phyloP scores from a whole-genome alignment of 2,797 vertebrate genomes.

The Chrosomus eos region DNA sequence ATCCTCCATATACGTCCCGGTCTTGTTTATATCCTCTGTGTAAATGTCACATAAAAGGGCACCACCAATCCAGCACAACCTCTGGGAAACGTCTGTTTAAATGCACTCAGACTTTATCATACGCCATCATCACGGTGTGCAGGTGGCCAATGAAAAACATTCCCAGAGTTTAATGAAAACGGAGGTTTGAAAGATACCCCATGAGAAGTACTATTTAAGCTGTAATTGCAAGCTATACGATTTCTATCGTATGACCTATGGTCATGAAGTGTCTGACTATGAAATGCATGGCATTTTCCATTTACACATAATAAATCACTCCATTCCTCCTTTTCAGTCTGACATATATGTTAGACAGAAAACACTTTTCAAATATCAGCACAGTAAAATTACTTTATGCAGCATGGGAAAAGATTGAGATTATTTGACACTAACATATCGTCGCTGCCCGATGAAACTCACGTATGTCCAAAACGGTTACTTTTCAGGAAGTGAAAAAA shows the following conservation, averaged over 20 bases:
- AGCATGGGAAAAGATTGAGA: conserved; percentile 38
- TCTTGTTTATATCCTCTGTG: conserved; percentile 56
- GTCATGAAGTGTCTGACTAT: not conserved
- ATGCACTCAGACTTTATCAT: conserved; percentile 41
- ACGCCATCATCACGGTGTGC: conserved; percentile 20
- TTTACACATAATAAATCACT: not conserved
- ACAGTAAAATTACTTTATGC: conserved; percentile 42
- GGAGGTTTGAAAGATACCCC: not conserved
- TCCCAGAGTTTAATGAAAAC: conserved; percentile 6
- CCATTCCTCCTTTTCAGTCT: not conserved
- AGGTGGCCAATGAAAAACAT: conserved; percentile 37
- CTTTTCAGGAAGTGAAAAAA: too few species aligned
- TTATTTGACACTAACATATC: conserved; percentile 32
- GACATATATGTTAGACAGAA: conserved; percentile 29
- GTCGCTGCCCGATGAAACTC: too few species aligned
- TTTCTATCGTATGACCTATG: not conserved
- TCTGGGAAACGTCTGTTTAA: conserved; percentile 50
- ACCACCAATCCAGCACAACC: conserved; percentile 40
- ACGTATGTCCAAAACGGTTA: too few species aligned
- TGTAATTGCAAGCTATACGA: conserved; percentile 15
- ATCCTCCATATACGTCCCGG: conserved; percentile 34
- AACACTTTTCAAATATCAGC: conserved; percentile 24
- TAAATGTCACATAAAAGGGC: conserved; percentile 66
- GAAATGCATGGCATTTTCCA: not conserved
- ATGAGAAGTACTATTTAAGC: conserved; percentile 16